Evolutionary conservation across 2,113 vertebrate genomes (phyloP), one percentile per base, ranked within the genome.

Genomic region (Pelecanus crispus): DNA sequence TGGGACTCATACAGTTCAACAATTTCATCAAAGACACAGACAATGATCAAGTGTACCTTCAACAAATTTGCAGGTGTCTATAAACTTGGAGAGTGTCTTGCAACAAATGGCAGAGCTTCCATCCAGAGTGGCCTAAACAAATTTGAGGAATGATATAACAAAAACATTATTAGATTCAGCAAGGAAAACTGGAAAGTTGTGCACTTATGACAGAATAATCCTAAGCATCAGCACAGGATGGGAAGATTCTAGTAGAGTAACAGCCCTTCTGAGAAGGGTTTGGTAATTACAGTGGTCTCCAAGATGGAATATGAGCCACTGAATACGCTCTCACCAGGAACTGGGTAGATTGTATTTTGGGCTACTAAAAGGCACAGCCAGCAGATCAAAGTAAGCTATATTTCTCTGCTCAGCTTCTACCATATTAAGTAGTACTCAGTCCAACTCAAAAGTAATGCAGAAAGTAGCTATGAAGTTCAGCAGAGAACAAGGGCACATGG

Each of bases 401-500:
- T 36, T 56, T 53, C 12, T 86, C 38, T 88, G 56, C 34, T 25
- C 24, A 29, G 7, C 17, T 17, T 53, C 52, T 29, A 53, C 52
- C 40, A 49, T 7, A 44, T 18, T n/a, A 15, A 18, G 28, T 2
- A 2, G 3, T 21, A 86, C 16, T 62, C 0, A 0, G 18, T 59
- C 6, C n/a, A 68, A 11, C 17, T 45, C 14, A 75, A 52, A 74
- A 75, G 40, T 38, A 40, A 16, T 7, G 10, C 15, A 6, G 18
- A 92, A 9, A 66, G 10, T 5, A 1, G 11, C 7, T 53, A 17
- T 28, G 22, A 86, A 47, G 13, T 73, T 59, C 53, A 63, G 10
- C 19, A 72, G 16, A 26, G 36, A 15, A 20, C 14, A 73, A 47
- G 4, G 4, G 8, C 19, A 28, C 9, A 1, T 17, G 17, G 3